Evolutionary conservation across 2,113 vertebrate genomes (phyloP).

Genomic region (Albula goreensis): DNA sequence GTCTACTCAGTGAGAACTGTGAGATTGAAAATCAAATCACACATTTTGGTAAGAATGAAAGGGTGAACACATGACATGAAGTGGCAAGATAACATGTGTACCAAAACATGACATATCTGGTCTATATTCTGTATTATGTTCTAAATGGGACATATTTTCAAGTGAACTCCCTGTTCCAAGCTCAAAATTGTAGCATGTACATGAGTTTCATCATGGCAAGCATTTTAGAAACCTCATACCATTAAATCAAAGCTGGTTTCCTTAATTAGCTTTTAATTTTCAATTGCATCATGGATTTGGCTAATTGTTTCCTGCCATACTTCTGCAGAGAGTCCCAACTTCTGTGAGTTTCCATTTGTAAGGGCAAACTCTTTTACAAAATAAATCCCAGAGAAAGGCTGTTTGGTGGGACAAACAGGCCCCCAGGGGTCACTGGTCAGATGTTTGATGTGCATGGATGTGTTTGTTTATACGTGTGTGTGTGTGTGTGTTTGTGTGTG

Average conservation of each 20-base stretch:
- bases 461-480: too few species aligned
- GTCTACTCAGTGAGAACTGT: too few species aligned
- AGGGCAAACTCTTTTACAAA: constrained; percentile 30
- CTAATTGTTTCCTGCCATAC: constrained; percentile 66
- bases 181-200: neutral
- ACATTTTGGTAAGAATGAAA: too few species aligned
- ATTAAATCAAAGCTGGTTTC: constrained; percentile 56
- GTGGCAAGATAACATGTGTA: neutral
- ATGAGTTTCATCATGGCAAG: neutral
- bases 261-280: constrained; percentile 25
- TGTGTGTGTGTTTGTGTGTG: too few species aligned
- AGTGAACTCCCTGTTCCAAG: neutral
- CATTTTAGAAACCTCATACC: constrained; percentile 35
- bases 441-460: neutral
- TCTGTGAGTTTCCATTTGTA: constrained; percentile 37
- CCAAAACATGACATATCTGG: neutral
- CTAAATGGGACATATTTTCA: neutral
- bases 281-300: constrained; percentile 56
- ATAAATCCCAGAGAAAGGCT: neutral
- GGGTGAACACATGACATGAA: neutral
- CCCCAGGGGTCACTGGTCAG: neutral
- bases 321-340: constrained; percentile 34
- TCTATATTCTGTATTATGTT: neutral
- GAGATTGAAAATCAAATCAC: too few species aligned
- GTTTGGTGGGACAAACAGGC: neutral